Evolutionary conservation across 1,140 invertebrate species (phyloP), one percentile per base, ranked within the genome.

Genomic region (Diploscapter pachys): DNA sequence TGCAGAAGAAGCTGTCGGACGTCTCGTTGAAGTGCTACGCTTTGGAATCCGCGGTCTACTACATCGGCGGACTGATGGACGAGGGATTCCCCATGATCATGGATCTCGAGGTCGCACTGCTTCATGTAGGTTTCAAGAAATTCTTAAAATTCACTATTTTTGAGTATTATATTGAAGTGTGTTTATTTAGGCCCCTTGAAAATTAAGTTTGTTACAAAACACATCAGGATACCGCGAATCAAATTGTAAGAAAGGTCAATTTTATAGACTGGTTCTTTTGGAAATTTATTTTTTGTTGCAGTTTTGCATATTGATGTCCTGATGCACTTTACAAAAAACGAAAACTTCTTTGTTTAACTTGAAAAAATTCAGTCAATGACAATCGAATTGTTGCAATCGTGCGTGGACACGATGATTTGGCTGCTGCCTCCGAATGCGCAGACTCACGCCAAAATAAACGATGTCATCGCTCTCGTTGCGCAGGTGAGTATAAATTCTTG

Each of bases 21-120:
- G 68, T 31, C 31, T 31, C 31, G 31, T 62, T 84, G 53, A 65
- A 71, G 31, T 70, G 81, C 5, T 84, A 83, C 71, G 66, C 83
- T 9, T 69, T 84, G 6, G 83, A 84, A 63, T 75, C 81, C 4
- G 73, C 83, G 49, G 65, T 80, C 57, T 84, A 84, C 71, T 84
- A 84, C 65, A 52, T 83, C 4, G 73, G 72, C 49, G 83, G 83
- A 11, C 50, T 84, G 13, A 52, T 75, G 6, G 83, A 84, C 68
- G 83, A 84, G 69, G 68, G 76, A 5, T 65, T 84, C 4, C 76
- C 85, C 11, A 62, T 82, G 31, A 65, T 78, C 4, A 77, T 81
- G 2, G 83, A 84, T 72, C 71, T 84, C 61, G 83, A 84, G 70
- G 80, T 84, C 62, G 73, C 82, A 5, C 77, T 84, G 31, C 63